Conservation (phyloP, 2,888 invertebrate genomes). For the Stictocephala bisonia region DNA sequence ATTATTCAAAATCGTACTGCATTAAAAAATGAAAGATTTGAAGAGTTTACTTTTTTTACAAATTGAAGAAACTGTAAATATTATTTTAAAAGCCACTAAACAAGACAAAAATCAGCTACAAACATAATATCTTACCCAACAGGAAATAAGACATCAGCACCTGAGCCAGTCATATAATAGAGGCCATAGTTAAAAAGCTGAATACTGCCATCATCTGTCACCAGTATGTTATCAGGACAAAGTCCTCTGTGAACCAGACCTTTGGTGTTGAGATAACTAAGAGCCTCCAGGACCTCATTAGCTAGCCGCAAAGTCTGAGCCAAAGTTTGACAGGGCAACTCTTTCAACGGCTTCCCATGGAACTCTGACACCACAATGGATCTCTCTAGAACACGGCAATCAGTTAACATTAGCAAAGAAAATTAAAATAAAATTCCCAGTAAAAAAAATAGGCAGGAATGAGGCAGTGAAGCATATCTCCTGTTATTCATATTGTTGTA, state of each 20-base stretch:
- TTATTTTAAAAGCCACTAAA: no score
- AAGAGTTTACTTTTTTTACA: no score
- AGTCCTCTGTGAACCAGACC: conserved; percentile 84
- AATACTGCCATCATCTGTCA: conserved; percentile 77
- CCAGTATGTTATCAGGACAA: conserved; percentile 83
- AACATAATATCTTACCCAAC: conserved; percentile 79
- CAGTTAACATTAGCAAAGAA: no score
- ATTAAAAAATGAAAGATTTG: no score
- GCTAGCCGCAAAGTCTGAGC: neutral
- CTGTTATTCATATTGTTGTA: no score
- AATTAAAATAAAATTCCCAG: no score
- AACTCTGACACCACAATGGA: conserved; percentile 87
- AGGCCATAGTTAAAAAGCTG: conserved; percentile 95
- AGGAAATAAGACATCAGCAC: conserved; percentile 90
- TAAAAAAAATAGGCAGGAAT: no score
- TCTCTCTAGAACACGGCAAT: conserved; percentile 76
- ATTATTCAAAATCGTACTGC: no score
- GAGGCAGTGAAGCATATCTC: no score
- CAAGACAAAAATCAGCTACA: no score
- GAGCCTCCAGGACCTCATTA: conserved; percentile 70
- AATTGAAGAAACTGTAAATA: no score
- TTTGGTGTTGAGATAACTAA: conserved; percentile 77
- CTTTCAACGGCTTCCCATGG: conserved; percentile 73
- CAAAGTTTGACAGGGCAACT: conserved; percentile 63
- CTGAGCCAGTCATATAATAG: conserved; percentile 89